Percentiles rank a stretch among this genome's conserved stretches.
These are phyloP conservation scores for Lymantria dispar DNA, from an alignment of 2,888 invertebrate species.

Conservation along the genomic window DNA sequence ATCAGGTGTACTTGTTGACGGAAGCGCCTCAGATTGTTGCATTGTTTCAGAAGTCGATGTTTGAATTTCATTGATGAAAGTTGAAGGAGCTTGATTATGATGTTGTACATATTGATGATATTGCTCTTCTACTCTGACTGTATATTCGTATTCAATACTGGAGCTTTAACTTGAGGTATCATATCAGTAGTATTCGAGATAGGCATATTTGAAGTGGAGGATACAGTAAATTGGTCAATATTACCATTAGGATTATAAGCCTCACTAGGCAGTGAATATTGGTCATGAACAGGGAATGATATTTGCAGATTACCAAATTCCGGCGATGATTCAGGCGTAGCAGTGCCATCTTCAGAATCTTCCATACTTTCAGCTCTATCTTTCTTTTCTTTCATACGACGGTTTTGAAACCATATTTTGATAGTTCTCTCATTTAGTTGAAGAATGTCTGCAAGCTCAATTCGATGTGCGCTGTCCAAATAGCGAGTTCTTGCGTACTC, in stretches of 20 bases:
- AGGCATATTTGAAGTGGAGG: not conserved
- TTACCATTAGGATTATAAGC: constrained; percentile 26
- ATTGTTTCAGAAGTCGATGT: too few species aligned
- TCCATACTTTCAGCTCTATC: constrained; percentile 64
- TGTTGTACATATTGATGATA: constrained; percentile 32
- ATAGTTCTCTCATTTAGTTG: too few species aligned
- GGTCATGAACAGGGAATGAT: constrained; percentile 18
- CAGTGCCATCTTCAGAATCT: constrained; percentile 49
- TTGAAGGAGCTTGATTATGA: constrained; percentile 5
- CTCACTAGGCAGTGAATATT: constrained; percentile 33
- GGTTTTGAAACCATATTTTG: constrained; percentile 93
- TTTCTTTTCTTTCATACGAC: constrained; percentile 89
- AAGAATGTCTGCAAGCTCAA: constrained; percentile 76
- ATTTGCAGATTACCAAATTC: constrained; percentile 34
- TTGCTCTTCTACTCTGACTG: constrained; percentile 28
- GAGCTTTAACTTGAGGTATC: constrained; percentile 13
- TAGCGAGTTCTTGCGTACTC: too few species aligned
- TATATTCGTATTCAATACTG: constrained; percentile 20
- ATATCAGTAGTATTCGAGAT: not conserved
- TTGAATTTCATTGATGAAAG: too few species aligned
- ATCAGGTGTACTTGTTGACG: too few species aligned
- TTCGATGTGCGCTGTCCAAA: too few species aligned
- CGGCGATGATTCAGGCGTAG: constrained; percentile 42
- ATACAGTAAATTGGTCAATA: not conserved
- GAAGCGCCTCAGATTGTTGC: too few species aligned